phyloP scores from a whole-genome alignment of 2,888 invertebrate genomes.

The Mesochorus sp. region DNA sequence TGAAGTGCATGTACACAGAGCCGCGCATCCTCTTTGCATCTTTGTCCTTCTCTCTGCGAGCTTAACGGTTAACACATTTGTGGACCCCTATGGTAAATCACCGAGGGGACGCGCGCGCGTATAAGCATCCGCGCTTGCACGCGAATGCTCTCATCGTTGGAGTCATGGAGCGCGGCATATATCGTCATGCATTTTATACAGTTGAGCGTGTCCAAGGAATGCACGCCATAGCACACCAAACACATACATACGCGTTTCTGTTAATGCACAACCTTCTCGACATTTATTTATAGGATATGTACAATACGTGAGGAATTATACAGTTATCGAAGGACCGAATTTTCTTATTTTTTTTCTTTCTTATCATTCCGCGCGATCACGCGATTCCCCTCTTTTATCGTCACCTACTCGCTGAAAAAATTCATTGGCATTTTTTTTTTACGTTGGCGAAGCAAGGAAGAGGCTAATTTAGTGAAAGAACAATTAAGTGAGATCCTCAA shows the following conservation, averaged over 20 bases:
- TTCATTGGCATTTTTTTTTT: too few relatives aligned
- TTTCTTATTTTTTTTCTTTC: too few relatives aligned
- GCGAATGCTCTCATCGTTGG: not conserved
- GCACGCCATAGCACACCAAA: conserved; percentile 5
- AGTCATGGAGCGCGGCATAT: not conserved
- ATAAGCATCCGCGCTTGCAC: not conserved
- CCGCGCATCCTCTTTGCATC: not conserved
- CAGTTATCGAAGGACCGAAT: conserved; percentile 56
- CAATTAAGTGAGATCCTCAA: too few relatives aligned
- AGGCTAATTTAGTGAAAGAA: too few relatives aligned
- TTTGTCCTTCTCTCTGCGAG: conserved; percentile 2
- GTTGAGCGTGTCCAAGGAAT: conserved; percentile 29
- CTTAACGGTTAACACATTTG: conserved; percentile 57
- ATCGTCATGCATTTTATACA: conserved; percentile 41
- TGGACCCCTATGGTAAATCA: conserved; percentile 58
- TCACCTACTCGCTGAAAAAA: too few relatives aligned
- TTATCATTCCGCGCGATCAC: too few relatives aligned
- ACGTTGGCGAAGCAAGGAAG: too few relatives aligned
- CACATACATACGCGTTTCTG: too few relatives aligned
- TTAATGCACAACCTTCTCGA: conserved; percentile 38
- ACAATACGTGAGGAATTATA: conserved; percentile 23
- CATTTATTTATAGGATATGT: conserved; percentile 34
- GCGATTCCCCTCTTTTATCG: too few relatives aligned
- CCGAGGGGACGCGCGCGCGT: conserved; percentile 38
- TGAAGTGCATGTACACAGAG: too few relatives aligned